Conservation (phyloP, 1,140 invertebrate species). For the Zaprionus nigranus region DNA sequence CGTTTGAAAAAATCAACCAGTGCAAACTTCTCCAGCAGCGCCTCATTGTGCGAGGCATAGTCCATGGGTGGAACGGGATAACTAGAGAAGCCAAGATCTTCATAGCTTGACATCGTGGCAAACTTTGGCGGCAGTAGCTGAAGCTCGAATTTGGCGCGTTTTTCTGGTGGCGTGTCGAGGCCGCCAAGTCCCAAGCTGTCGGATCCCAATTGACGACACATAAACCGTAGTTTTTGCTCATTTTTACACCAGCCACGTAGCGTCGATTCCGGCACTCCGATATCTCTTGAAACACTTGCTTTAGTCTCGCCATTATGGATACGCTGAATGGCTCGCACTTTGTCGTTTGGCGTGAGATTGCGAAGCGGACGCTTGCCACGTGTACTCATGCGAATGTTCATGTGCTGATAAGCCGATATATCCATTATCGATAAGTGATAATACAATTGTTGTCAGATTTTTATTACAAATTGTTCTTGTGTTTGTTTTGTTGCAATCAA, state of each 20-base stretch:
- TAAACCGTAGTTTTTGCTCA: slow-evolving; percentile 90
- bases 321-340: slow-evolving; percentile 90
- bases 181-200: slow-evolving; percentile 84
- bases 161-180: slow-evolving; percentile 85
- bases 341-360: slow-evolving; percentile 89
- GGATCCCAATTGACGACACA: slow-evolving; percentile 88
- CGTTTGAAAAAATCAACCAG: slow-evolving; percentile 72
- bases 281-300: slow-evolving; percentile 91
- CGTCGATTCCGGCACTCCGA: slow-evolving; percentile 93
- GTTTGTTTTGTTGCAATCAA: background rate
- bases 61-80: slow-evolving; percentile 55
- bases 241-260: slow-evolving; percentile 94
- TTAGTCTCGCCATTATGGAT: slow-evolving; percentile 93
- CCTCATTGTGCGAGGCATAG: slow-evolving; percentile 62
- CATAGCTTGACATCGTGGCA: slow-evolving; percentile 60
- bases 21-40: slow-evolving; percentile 67
- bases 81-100: slow-evolving; percentile 70
- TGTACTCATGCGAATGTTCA: slow-evolving; percentile 84
- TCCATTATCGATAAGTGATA: slow-evolving; percentile 60
- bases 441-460: background rate
- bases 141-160: slow-evolving; percentile 79
- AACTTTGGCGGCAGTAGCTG: slow-evolving; percentile 78
- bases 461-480: background rate
- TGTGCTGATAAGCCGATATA: slow-evolving; percentile 81
- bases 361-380: slow-evolving; percentile 90